Evolutionary conservation across 2,113 vertebrate genomes (phyloP).

Genomic region (Microcebus murinus): DNA sequence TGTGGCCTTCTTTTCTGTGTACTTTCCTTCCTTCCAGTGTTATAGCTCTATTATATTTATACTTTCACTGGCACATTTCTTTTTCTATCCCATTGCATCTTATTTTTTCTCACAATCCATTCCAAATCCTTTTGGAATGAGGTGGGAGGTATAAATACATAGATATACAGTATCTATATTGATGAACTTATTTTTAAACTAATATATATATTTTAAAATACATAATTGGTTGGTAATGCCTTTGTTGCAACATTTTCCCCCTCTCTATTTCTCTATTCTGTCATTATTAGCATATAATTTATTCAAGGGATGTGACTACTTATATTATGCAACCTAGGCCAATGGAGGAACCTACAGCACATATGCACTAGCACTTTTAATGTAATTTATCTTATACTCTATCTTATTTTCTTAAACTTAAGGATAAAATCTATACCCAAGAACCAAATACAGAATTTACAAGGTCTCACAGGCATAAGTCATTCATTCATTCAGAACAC

Average conservation of each 20-base stretch:
- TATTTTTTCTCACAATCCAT: not conserved
- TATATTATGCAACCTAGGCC: not conserved
- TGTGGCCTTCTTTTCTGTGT: not conserved
- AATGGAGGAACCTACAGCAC: not conserved
- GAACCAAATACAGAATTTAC: not conserved
- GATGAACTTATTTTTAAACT: not conserved
- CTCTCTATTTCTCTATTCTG: not conserved
- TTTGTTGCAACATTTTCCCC: not conserved
- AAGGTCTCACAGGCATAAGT: not conserved
- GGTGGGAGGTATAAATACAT: not conserved
- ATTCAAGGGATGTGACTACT: not conserved
- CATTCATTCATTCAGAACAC: not conserved
- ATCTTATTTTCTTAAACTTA: not conserved
- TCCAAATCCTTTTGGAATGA: not conserved
- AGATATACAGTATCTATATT: not conserved
- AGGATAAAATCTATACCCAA: not conserved
- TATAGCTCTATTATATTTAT: not conserved
- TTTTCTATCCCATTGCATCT: not conserved
- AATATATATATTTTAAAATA: not conserved
- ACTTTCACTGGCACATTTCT: not conserved
- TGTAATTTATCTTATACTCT: too few relatives aligned
- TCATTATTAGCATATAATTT: slow-evolving; percentile 6
- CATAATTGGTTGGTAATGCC: not conserved
- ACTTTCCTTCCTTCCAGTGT: not conserved
- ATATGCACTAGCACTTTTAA: not conserved